A percentile compares a stretch with the other conserved stretches of the same genome.
Evolutionary conservation across 2,888 invertebrate species (phyloP).

Genomic region (Polietes domitor): DNA sequence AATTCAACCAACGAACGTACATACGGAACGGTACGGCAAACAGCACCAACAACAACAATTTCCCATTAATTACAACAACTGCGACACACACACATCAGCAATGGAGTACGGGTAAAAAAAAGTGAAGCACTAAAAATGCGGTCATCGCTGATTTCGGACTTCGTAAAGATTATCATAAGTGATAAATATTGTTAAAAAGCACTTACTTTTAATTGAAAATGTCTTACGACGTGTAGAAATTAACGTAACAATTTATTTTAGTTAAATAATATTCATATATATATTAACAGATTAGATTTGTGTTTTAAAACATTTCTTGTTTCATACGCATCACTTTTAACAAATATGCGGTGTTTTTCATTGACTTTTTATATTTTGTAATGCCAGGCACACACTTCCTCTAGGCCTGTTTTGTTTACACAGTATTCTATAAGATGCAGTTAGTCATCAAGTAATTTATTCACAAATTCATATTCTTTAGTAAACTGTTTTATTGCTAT

Average conservation of each 20-base stretch:
- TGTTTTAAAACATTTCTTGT: not conserved
- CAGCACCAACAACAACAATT: not conserved
- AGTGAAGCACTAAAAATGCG: slow-evolving; percentile 63
- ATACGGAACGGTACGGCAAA: not conserved
- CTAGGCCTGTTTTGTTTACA: slow-evolving; percentile 23
- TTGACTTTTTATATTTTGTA: slow-evolving; percentile 2
- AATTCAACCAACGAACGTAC: not conserved
- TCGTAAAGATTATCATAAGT: slow-evolving; percentile 8
- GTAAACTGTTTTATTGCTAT: not conserved
- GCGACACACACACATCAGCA: not conserved
- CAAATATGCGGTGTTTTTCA: not conserved
- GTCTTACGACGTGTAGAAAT: not conserved
- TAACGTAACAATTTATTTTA: not conserved
- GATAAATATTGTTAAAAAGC: not conserved
- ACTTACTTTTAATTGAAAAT: slow-evolving; percentile 48
- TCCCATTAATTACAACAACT: slow-evolving; percentile 50
- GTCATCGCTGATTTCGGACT: slow-evolving; percentile 52
- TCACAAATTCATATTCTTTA: slow-evolving; percentile 19
- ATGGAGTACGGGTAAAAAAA: slow-evolving; percentile 15
- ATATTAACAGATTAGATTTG: no score
- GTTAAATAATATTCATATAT: not conserved
- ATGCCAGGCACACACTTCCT: not conserved
- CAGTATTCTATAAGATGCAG: not conserved
- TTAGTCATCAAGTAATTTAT: slow-evolving; percentile 52
- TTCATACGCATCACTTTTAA: not conserved